These are phyloP conservation scores for Spermophilus dauricus DNA, from an alignment of 2,113 vertebrate genomes.

Conservation along the genomic window DNA sequence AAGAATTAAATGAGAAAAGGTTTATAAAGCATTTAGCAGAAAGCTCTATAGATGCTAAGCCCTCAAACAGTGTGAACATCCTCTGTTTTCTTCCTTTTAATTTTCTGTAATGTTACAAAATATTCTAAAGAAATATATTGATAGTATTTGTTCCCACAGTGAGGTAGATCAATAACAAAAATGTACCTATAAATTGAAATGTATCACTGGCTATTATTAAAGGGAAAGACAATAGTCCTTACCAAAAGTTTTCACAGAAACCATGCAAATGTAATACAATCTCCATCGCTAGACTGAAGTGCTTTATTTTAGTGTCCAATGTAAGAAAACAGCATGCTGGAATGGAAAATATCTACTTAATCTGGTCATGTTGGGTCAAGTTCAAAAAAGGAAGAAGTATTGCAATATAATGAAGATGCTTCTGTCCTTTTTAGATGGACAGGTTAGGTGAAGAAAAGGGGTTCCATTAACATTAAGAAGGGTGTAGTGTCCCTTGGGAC, in stretches of 20 bases:
- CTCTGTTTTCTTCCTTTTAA: background rate
- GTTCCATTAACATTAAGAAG: background rate
- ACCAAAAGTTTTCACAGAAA: background rate
- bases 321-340: background rate
- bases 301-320: background rate
- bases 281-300: background rate
- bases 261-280: background rate
- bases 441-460: background rate
- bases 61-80: background rate
- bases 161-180: background rate
- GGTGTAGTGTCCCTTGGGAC: background rate
- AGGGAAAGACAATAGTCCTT: background rate
- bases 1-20: background rate
- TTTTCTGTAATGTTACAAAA: background rate
- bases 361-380: background rate
- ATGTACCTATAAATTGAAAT: background rate
- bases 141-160: background rate
- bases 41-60: background rate
- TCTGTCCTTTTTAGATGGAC: background rate
- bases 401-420: background rate
- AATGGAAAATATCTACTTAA: background rate
- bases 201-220: background rate
- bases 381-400: background rate
- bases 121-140: background rate
- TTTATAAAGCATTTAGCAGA: background rate